Base-by-base conservation (phyloP, 2,888 invertebrate species). In the Eupithecia subumbrata region DNA sequence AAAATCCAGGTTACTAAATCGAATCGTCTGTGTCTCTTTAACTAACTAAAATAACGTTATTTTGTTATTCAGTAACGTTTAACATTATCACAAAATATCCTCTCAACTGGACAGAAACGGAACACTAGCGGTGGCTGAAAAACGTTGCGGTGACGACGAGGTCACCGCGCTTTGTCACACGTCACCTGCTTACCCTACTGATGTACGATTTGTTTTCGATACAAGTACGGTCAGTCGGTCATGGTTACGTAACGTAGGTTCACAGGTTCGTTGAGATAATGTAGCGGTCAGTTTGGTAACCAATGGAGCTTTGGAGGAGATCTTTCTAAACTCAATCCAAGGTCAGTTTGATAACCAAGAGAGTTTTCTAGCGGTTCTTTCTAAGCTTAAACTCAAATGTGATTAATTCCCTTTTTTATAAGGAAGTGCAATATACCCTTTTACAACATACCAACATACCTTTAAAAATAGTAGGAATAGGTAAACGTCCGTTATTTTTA, bases 81-180 rank as follows among this genome's bases (percentile, higher is more conserved):
- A 22, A 22, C 9, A 30, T 30, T 18, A 40, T 22, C 56, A 69
- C 56, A 12, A 60, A 43, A 60, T 40, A 60, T 64, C 66, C 52
- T 40, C 73, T 71, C 52, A 71, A 72, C 43, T 74, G 72, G 77
- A 75, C 69, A 64, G 66, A 66, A 71, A 48, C 68, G 40, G 63
- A 66, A 63, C 76, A 74, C 22, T 22, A 75, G 76, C 76, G 86
- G 85, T 85, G 80, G 75, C 78, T 88, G 87, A 87, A 88, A 89
- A 90, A 89, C 86, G 90, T 86, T 88, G 88, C 81, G 90, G 88
- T 77, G 74, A 72, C 80, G 79, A 71, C 78, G 82, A 81, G 87
- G 84, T 87, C 87, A 83, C 84, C 83, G 83, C 85, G 80, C 87
- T 91, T 90, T 89, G 89, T 91, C 82, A 85, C 82, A 80, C 83